phyloP scores from a whole-genome alignment of 2,888 invertebrate species.

The Lydus trimaculatus region DNA sequence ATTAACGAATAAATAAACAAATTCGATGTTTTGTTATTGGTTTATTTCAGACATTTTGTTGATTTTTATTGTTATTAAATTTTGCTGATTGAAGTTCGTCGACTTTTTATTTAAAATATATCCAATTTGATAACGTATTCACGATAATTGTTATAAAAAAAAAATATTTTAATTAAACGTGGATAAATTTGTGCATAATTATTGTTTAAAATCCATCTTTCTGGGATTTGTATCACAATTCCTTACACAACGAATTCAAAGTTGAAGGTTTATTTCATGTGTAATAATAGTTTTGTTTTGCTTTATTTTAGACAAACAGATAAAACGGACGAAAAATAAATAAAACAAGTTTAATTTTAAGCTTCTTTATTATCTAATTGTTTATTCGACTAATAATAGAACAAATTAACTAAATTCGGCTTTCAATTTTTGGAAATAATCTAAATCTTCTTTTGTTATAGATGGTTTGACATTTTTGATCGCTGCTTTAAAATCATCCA shows the following conservation, averaged over 20 bases:
- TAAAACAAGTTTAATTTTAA: background rate
- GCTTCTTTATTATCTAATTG: background rate
- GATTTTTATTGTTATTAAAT: background rate
- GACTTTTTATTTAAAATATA: background rate
- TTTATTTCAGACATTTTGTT: background rate
- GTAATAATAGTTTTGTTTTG: conserved; percentile 4
- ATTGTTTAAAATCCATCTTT: background rate
- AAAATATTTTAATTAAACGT: background rate
- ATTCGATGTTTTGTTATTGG: background rate
- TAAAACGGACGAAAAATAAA: background rate
- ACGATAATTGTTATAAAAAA: background rate
- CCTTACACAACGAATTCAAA: conserved; percentile 1
- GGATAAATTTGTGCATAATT: background rate
- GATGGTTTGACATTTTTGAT: conserved; percentile 73
- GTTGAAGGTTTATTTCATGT: conserved; percentile 1
- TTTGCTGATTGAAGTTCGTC: background rate
- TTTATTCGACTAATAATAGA: background rate
- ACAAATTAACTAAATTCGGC: conserved; percentile 45
- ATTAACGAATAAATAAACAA: background rate
- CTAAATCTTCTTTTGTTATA: conserved; percentile 72
- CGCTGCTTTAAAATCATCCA: conserved; percentile 71
- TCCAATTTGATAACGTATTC: background rate
- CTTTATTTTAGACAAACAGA: background rate
- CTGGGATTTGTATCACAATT: background rate
- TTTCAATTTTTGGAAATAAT: conserved; percentile 66